Evolutionary conservation across 2,113 vertebrate species (phyloP).

Genomic region (Gymnorhina tibicen): DNA sequence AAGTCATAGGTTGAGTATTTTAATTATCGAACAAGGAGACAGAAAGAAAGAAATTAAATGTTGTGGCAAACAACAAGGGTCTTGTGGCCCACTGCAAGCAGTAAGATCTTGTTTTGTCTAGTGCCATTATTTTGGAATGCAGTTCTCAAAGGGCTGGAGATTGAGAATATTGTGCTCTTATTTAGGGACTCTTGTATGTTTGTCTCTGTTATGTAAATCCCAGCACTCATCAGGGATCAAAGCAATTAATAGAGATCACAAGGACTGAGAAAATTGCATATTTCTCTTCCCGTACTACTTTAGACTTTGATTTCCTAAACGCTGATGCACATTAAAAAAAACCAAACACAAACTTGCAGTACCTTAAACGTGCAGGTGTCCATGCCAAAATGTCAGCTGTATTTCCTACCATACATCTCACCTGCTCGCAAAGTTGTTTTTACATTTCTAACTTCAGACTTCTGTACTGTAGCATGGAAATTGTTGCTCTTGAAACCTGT

Average conservation of each 20-base stretch:
- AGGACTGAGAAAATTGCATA: neutral
- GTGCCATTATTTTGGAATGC: neutral
- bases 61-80: neutral
- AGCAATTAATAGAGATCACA: slow-evolving; percentile 33
- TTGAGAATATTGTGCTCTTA: neutral
- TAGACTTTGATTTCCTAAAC: neutral
- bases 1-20: slow-evolving; percentile 45
- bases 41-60: slow-evolving; percentile 28
- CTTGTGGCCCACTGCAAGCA: neutral
- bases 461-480: neutral
- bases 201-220: slow-evolving; percentile 42
- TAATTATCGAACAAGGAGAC: slow-evolving; percentile 32
- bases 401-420: neutral
- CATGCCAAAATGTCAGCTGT: neutral
- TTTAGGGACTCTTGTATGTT: neutral
- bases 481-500: neutral
- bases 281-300: slow-evolving; percentile 1
- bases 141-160: neutral
- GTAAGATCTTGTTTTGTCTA: neutral
- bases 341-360: neutral
- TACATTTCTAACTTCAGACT: neutral
- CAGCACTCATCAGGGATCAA: neutral
- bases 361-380: neutral
- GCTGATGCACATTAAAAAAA: neutral
- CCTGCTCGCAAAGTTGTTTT: neutral